phyloP scores from a whole-genome alignment of 1,140 invertebrate species.

The Paraescarpia echinospica region DNA sequence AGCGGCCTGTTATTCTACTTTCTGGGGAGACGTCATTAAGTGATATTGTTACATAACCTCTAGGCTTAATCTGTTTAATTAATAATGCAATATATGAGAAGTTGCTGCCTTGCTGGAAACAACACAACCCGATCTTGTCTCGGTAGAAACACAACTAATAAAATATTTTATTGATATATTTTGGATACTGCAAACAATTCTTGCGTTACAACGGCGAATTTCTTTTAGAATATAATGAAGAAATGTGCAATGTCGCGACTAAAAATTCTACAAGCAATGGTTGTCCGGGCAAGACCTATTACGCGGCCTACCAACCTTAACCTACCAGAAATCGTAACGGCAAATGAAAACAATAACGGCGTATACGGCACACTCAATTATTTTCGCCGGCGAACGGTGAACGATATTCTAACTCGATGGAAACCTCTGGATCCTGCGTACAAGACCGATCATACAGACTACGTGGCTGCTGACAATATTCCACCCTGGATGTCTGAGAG shows the following conservation, averaged over 20 bases:
- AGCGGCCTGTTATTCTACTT: too few species aligned
- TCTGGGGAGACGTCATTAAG: too few species aligned
- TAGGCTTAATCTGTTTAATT: too few species aligned
- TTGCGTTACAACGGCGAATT: not conserved
- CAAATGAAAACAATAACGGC: not conserved
- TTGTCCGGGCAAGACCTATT: too few species aligned
- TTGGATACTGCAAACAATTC: not conserved
- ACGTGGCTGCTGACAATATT: not conserved
- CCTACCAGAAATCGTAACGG: not conserved
- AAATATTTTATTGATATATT: not conserved
- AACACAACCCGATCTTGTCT: too few species aligned
- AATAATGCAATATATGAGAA: too few species aligned
- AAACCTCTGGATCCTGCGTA: not conserved
- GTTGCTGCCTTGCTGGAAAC: too few species aligned
- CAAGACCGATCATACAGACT: not conserved
- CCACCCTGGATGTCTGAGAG: not conserved
- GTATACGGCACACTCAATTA: not conserved
- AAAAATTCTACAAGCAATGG: not conserved
- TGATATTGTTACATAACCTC: too few species aligned
- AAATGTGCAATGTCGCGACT: not conserved
- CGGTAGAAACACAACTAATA: too few species aligned
- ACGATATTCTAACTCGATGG: not conserved
- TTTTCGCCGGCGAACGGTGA: not conserved
- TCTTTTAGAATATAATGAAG: not conserved
- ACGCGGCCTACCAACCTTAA: too few species aligned